Percentiles rank a stretch among this genome's conserved stretches.
Conservation (phyloP, 2,888 invertebrate species). For the Micoletzkya japonica region DNA sequence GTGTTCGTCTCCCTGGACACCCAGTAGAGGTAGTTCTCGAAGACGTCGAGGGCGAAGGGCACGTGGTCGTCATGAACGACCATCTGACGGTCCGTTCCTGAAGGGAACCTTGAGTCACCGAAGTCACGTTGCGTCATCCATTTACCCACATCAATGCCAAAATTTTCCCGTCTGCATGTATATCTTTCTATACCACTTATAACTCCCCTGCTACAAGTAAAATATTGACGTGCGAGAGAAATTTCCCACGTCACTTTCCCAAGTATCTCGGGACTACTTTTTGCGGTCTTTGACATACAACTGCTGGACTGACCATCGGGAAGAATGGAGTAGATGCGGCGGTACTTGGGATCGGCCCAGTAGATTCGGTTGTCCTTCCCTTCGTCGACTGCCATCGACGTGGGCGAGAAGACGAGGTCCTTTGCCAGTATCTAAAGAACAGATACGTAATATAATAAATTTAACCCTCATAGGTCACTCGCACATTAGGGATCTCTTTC, state of each 20-base stretch:
- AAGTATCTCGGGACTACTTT: no score
- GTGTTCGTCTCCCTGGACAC: slow-evolving; percentile 86
- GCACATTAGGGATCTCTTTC: no score
- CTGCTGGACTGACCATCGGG: slow-evolving; percentile 72
- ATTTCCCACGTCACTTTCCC: no score
- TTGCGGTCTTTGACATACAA: no score
- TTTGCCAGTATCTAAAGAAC: slow-evolving; percentile 73
- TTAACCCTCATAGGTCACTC: not conserved
- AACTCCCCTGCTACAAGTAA: no score
- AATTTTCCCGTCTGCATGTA: no score
- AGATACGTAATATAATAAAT: not conserved
- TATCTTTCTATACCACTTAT: no score
- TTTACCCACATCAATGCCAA: no score
- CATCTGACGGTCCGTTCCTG: slow-evolving; percentile 46
- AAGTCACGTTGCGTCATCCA: no score
- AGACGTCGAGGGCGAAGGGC: slow-evolving; percentile 77
- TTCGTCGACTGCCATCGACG: slow-evolving; percentile 86
- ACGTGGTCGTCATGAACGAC: slow-evolving; percentile 49
- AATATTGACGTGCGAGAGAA: not conserved
- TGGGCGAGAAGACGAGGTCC: slow-evolving; percentile 82
- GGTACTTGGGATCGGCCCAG: slow-evolving; percentile 92
- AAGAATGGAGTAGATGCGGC: slow-evolving; percentile 80
- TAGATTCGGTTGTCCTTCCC: slow-evolving; percentile 85
- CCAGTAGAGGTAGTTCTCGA: slow-evolving; percentile 91
- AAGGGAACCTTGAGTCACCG: no score